These are phyloP conservation scores for Drosophila nr. perissopoda DNA, from an alignment of 2,888 invertebrate genomes.

Conservation along the genomic window DNA sequence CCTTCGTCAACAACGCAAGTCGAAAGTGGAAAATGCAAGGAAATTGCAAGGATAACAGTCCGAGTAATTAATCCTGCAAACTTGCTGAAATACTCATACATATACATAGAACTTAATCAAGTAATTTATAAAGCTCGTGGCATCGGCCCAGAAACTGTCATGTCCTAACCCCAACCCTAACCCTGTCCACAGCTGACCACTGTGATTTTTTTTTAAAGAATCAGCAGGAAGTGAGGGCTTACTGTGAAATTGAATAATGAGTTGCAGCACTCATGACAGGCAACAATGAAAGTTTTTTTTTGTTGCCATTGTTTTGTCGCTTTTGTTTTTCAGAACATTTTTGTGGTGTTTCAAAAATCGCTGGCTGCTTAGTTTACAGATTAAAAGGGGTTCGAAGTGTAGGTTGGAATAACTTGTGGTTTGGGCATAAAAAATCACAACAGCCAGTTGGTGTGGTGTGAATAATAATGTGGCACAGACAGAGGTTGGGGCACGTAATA, in stretches of 20 bases:
- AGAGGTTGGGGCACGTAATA: neutral
- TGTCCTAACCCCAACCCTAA: constrained; percentile 11
- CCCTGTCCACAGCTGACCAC: constrained; percentile 52
- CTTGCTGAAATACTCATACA: constrained; percentile 50
- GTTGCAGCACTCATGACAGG: constrained; percentile 63
- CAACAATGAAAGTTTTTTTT: constrained; percentile 69
- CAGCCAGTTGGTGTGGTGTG: neutral
- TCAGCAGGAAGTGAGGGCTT: neutral
- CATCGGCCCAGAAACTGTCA: constrained; percentile 21
- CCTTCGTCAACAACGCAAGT: constrained; percentile 75
- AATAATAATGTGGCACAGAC: constrained; percentile 12
- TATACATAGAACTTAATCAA: constrained; percentile 63
- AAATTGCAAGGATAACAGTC: constrained; percentile 74
- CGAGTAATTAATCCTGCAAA: constrained; percentile 72
- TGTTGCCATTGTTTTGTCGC: constrained; percentile 46
- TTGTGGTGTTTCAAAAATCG: constrained; percentile 41
- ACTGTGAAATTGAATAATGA: constrained; percentile 80
- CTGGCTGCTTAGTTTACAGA: constrained; percentile 45
- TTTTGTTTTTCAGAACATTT: constrained; percentile 40
- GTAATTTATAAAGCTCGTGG: constrained; percentile 66
- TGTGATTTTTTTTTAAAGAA: constrained; percentile 55
- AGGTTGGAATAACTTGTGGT: constrained; percentile 34
- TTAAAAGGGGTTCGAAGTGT: constrained; percentile 37
- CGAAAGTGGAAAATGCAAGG: constrained; percentile 53
- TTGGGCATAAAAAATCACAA: constrained; percentile 5